Evolutionary conservation across 2,113 vertebrate genomes (phyloP).

Genomic region (Tychaedon coryphoeus): DNA sequence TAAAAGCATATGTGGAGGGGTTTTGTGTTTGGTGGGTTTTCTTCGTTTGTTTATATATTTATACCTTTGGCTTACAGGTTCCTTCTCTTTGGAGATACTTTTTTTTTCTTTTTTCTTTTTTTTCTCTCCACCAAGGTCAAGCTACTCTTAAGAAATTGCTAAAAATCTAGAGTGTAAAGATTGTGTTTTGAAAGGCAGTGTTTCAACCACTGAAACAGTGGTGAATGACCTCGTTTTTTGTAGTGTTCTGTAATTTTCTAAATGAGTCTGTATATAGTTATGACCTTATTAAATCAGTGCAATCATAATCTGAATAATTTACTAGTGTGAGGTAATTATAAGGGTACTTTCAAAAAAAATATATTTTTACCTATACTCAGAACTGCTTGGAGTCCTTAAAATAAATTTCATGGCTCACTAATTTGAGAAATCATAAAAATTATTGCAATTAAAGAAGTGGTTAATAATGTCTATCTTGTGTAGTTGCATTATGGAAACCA

Average conservation of each 20-base stretch:
- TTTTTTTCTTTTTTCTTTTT: background rate
- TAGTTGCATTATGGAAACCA: background rate
- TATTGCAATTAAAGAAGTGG: slow-evolving; percentile 28
- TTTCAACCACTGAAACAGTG: background rate
- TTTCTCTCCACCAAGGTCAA: background rate
- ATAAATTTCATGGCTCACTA: slow-evolving; percentile 13
- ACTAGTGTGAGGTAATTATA: background rate
- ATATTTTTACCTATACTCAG: background rate
- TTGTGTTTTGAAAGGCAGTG: background rate
- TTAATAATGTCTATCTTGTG: slow-evolving; percentile 28
- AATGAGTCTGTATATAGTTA: background rate
- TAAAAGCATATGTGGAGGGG: accelerated
- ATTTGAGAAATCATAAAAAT: background rate
- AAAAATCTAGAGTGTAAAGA: background rate
- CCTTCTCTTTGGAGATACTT: background rate
- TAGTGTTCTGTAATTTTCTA: background rate
- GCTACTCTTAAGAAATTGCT: background rate
- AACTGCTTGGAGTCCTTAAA: slow-evolving; percentile 2
- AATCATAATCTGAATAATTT: slow-evolving; percentile 37
- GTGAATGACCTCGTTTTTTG: background rate
- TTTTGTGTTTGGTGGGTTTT: background rate
- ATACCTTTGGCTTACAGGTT: background rate
- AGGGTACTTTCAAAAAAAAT: background rate
- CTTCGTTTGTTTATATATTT: accelerated
- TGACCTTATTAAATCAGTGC: slow-evolving; percentile 24